A percentile compares a stretch with the other conserved stretches of the same genome.
Conservation (phyloP, 2,113 vertebrate genomes). For the Phrynosoma blainvillii region DNA sequence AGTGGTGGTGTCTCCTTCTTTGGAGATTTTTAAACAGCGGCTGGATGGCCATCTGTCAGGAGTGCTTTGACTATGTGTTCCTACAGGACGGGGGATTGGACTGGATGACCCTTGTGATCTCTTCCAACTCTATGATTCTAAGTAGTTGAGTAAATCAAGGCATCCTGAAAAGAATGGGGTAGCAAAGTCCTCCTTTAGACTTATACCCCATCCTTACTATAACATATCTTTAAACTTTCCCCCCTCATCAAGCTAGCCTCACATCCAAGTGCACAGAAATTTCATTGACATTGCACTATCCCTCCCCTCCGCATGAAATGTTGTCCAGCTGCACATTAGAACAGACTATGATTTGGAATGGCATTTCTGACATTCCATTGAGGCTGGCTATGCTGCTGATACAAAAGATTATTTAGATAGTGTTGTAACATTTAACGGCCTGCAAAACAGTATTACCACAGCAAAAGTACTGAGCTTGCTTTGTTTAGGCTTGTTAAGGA, state of each 20-base stretch:
- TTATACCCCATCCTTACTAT: neutral
- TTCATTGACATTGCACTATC: neutral
- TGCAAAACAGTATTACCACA: neutral
- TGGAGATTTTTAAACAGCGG: too few species aligned
- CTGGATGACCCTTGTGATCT: too few species aligned
- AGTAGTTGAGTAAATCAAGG: neutral
- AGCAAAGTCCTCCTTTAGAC: neutral
- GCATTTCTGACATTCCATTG: slow-evolving; percentile 21
- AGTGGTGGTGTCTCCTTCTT: too few species aligned
- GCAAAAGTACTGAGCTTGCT: neutral
- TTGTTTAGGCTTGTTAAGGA: neutral
- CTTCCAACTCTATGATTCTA: too few species aligned
- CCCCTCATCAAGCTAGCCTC: neutral
- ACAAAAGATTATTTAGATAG: neutral
- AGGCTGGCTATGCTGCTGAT: neutral
- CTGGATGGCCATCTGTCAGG: too few species aligned
- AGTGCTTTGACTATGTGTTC: too few species aligned
- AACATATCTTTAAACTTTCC: neutral
- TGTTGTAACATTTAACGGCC: too few species aligned
- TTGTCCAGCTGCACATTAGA: neutral
- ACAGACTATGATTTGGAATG: neutral
- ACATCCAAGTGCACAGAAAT: neutral
- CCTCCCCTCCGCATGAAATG: neutral
- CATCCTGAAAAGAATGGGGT: neutral
- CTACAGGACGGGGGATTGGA: too few species aligned